Evolutionary conservation across 2,113 vertebrate species (phyloP).

Genomic region (Alethe diademata): DNA sequence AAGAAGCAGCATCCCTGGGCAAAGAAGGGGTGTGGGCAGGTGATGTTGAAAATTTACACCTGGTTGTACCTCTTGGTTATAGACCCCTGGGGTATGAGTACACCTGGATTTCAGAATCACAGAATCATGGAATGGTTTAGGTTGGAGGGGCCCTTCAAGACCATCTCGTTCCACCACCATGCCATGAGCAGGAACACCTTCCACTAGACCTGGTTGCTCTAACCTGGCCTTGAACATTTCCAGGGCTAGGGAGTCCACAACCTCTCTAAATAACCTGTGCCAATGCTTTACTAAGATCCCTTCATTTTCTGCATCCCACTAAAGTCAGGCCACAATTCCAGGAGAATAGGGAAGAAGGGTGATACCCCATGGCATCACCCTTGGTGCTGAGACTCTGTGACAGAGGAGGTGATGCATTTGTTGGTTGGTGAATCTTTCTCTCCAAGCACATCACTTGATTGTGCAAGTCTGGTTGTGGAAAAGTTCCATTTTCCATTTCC

Average conservation of each 20-base stretch:
- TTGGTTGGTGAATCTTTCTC: background rate
- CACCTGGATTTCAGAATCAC: background rate
- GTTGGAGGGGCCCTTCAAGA: background rate
- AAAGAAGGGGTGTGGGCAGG: background rate
- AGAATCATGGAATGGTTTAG: background rate
- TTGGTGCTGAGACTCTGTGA: background rate
- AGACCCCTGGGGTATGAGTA: background rate
- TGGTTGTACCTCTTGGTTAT: background rate
- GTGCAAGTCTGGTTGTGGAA: background rate
- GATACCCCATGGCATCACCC: background rate
- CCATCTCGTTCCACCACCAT: background rate
- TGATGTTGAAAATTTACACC: background rate
- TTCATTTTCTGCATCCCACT: background rate
- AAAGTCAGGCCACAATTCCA: rapidly evolving
- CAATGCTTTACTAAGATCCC: background rate
- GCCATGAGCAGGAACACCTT: background rate
- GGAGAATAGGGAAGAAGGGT: background rate
- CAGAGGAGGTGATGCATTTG: background rate
- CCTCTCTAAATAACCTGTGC: background rate
- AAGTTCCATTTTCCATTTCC: background rate
- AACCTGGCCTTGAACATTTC: background rate
- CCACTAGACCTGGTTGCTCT: background rate
- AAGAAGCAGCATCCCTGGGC: background rate
- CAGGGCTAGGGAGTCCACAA: background rate
- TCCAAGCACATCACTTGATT: background rate